Percentiles rank a stretch among this genome's conserved stretches.
These are phyloP conservation scores for Ammospiza nelsoni DNA, from an alignment of 2,113 vertebrate genomes.

Conservation along the genomic window DNA sequence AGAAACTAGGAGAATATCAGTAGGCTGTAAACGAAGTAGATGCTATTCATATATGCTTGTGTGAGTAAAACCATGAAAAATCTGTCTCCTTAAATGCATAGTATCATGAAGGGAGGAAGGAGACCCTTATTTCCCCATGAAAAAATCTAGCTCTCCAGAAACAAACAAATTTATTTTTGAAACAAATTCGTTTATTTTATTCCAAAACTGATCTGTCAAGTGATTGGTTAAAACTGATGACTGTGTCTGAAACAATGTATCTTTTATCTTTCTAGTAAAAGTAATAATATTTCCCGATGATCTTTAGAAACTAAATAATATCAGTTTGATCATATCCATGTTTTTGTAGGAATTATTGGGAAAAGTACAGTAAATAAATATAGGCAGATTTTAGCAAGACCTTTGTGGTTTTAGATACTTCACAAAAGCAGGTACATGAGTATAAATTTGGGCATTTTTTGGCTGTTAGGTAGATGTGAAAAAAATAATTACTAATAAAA, in stretches of 20 bases:
- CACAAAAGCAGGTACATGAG: not conserved
- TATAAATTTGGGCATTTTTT: not conserved
- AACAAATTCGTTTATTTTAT: not conserved
- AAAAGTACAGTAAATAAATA: not conserved
- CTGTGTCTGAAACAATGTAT: not conserved
- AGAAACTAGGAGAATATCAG: not conserved
- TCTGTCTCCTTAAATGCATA: not conserved
- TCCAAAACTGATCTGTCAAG: not conserved
- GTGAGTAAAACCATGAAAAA: not conserved
- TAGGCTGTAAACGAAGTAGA: not conserved
- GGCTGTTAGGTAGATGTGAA: not conserved
- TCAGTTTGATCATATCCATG: fast-evolving
- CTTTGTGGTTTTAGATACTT: not conserved
- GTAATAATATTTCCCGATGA: not conserved
- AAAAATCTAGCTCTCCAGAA: not conserved
- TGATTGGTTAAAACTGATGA: not conserved
- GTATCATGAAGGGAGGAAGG: not conserved
- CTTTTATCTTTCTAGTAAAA: not conserved
- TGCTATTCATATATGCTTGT: not conserved
- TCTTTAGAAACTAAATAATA: not conserved
- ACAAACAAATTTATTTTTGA: not conserved
- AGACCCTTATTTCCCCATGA: not conserved
- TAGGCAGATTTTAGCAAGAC: not conserved
- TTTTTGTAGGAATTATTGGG: not conserved
- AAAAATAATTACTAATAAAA: not conserved